phyloP scores from a whole-genome alignment of 2,888 invertebrate genomes.

The Amphipyra tragopoginis region DNA sequence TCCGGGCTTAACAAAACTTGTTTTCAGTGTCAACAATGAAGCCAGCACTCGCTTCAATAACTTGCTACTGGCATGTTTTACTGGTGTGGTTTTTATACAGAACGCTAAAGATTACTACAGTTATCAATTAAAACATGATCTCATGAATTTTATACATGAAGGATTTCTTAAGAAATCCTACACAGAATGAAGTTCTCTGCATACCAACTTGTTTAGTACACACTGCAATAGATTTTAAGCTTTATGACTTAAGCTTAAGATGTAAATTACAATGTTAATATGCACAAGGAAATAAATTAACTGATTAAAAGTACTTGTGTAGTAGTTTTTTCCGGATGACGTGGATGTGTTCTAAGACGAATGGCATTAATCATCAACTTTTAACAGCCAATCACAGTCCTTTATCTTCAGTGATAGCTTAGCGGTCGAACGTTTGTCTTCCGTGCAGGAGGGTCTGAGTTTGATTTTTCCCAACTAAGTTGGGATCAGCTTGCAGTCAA shows the following conservation, averaged over 20 bases:
- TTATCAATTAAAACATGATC: slow-evolving; percentile 27
- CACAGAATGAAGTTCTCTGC: neutral
- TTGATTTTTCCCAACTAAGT: too few relatives aligned
- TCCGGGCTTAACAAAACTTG: too few relatives aligned
- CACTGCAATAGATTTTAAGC: slow-evolving; percentile 14
- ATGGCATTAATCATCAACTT: neutral
- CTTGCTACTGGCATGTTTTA: too few relatives aligned
- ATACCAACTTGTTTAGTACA: slow-evolving; percentile 6
- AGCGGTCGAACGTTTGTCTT: too few relatives aligned
- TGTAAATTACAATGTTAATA: slow-evolving; percentile 27
- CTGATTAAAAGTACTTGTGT: slow-evolving; percentile 16
- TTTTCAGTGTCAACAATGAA: too few relatives aligned
- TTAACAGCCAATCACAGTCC: too few relatives aligned
- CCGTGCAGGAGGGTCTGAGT: too few relatives aligned
- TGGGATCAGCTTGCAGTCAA: too few relatives aligned
- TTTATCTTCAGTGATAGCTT: too few relatives aligned
- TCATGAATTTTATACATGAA: slow-evolving; percentile 19
- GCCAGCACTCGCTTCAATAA: too few relatives aligned
- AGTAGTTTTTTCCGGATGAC: neutral
- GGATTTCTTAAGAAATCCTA: slow-evolving; percentile 14
- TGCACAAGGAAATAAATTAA: slow-evolving; percentile 24
- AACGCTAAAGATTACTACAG: neutral
- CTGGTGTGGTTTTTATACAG: too few relatives aligned
- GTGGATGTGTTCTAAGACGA: neutral
- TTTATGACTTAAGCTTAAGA: slow-evolving; percentile 19